Percentiles rank a stretch among this genome's conserved stretches.
phyloP scores from a whole-genome alignment of 2,888 invertebrate species.

The Drosophila bunnanda region DNA sequence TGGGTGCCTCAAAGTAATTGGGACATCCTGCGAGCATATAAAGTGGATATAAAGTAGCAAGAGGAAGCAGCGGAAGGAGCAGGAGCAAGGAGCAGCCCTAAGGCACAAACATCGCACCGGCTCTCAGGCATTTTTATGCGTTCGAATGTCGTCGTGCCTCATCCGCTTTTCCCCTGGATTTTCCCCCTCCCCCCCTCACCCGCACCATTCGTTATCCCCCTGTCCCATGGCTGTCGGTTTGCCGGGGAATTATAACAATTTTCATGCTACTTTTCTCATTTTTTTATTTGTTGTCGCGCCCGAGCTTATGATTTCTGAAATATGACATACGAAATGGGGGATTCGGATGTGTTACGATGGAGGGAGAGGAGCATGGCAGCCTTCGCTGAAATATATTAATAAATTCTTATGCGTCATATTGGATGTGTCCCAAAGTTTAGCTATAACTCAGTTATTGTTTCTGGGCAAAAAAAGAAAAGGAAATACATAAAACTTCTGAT shows the following conservation, averaged over 20 bases:
- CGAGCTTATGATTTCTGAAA: conserved; percentile 83
- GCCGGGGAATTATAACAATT: conserved; percentile 81
- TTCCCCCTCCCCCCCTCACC: conserved; percentile 26
- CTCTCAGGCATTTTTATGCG: conserved; percentile 76
- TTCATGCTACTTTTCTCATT: conserved; percentile 71
- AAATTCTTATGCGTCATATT: conserved; percentile 62
- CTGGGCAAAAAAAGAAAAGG: not conserved
- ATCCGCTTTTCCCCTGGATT: conserved; percentile 49
- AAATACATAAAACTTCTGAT: conserved; percentile 12
- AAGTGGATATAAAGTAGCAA: conserved; percentile 81
- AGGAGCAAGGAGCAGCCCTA: conserved; percentile 61
- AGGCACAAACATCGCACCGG: conserved; percentile 71
- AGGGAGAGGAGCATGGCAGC: conserved; percentile 49
- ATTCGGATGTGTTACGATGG: conserved; percentile 27
- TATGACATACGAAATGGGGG: conserved; percentile 66
- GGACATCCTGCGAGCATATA: conserved; percentile 84
- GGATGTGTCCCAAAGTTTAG: conserved; percentile 65
- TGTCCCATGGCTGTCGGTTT: conserved; percentile 57
- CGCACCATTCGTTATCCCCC: conserved; percentile 18
- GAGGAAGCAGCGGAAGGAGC: conserved; percentile 19
- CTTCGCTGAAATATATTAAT: conserved; percentile 73
- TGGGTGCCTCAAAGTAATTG: conserved; percentile 78
- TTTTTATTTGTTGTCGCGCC: conserved; percentile 78
- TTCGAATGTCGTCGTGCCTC: conserved; percentile 77
- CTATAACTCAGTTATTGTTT: conserved; percentile 33